Percentiles rank a stretch among this genome's conserved stretches.
Evolutionary conservation across 2,113 vertebrate genomes (phyloP).

Genomic region (Oncorhynchus kisutch): DNA sequence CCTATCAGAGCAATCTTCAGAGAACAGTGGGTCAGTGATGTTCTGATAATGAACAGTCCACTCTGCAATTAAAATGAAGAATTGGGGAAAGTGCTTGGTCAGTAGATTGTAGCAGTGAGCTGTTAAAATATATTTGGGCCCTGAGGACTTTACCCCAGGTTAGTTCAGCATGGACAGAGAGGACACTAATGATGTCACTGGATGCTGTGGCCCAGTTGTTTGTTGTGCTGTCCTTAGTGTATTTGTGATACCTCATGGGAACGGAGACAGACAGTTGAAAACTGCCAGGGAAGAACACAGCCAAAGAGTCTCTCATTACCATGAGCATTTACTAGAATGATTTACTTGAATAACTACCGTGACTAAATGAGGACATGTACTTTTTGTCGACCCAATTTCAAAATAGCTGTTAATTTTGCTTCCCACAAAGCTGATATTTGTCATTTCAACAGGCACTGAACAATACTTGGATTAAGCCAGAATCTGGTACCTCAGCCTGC

Average conservation of each 20-base stretch:
- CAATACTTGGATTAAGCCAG: too few relatives aligned
- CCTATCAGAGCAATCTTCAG: conserved; percentile 63
- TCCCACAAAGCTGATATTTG: too few relatives aligned
- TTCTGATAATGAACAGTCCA: conserved; percentile 73
- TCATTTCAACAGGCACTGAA: too few relatives aligned
- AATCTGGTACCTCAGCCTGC: too few relatives aligned
- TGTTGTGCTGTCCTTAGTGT: neutral
- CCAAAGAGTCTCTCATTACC: neutral
- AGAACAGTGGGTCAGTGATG: conserved; percentile 66
- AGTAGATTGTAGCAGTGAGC: conserved; percentile 38
- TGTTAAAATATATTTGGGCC: conserved; percentile 39
- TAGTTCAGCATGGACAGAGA: conserved; percentile 14
- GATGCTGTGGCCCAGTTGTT: conserved; percentile 8
- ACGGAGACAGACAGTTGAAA: neutral
- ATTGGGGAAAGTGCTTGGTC: conserved; percentile 48
- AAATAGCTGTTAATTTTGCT: too few relatives aligned
- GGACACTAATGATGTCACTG: conserved; percentile 34
- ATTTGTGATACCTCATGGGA: neutral
- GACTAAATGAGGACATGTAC: neutral
- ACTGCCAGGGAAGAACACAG: neutral
- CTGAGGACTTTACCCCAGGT: conserved; percentile 16
- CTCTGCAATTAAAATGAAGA: conserved; percentile 74
- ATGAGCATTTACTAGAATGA: neutral
- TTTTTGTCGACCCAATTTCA: neutral
- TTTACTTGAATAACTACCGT: neutral